These are phyloP conservation scores for Oryzias woworae DNA, from an alignment of 2,113 vertebrate genomes.

Conservation along the genomic window DNA sequence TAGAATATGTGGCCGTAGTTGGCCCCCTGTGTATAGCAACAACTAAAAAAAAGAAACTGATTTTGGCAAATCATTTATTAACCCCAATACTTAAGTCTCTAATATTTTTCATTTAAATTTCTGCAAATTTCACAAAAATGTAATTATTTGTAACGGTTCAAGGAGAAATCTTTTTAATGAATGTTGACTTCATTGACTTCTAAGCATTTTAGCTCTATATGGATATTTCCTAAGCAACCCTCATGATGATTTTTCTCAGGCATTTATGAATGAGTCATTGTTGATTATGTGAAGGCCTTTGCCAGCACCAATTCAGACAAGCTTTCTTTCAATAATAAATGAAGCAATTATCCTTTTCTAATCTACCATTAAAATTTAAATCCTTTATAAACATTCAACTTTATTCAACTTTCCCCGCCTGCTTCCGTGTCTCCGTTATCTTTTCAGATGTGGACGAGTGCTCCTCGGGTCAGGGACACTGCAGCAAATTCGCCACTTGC, in stretches of 20 bases:
- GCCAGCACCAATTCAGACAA: slow-evolving; percentile 1
- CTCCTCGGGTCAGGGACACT: slow-evolving; percentile 82
- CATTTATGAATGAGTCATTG: slow-evolving; percentile 9
- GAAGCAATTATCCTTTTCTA: slow-evolving; percentile 53
- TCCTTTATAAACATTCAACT: slow-evolving; percentile 3
- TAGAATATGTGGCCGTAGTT: background rate
- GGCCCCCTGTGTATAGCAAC: background rate
- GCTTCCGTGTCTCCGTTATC: slow-evolving; percentile 38
- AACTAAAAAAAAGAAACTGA: too few relatives aligned
- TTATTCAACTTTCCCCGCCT: slow-evolving; percentile 21
- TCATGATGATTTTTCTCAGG: slow-evolving; percentile 7
- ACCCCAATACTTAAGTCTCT: too few relatives aligned
- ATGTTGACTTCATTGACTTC: background rate
- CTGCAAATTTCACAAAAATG: too few relatives aligned
- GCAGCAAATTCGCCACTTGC: slow-evolving; percentile 84
- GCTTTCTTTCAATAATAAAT: slow-evolving; percentile 19
- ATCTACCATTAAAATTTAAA: slow-evolving; percentile 29
- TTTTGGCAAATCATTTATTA: too few relatives aligned
- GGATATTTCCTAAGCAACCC: background rate
- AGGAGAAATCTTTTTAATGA: background rate
- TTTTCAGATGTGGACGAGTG: slow-evolving; percentile 93
- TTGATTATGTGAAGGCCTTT: slow-evolving; percentile 20
- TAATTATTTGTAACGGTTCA: background rate
- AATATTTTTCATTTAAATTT: too few relatives aligned
- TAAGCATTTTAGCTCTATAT: background rate